Evolutionary conservation across 2,797 vertebrate species (phyloP).

Genomic region (Spinibarbus caldwelli): DNA sequence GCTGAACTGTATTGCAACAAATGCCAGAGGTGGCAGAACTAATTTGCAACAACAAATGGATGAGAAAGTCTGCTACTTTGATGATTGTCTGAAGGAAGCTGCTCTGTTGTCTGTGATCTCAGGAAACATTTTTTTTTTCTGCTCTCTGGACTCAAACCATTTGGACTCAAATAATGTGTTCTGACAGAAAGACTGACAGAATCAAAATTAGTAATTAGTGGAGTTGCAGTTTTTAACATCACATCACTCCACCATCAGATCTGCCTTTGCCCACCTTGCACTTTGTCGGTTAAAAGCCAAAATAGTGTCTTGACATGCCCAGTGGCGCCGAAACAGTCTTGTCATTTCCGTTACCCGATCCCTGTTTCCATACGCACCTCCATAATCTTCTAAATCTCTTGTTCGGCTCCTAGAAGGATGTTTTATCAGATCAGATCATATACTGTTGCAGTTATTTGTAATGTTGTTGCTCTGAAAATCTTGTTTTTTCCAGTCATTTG

Average conservation of each 20-base stretch:
- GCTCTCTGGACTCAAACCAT: background rate
- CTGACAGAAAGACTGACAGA: background rate
- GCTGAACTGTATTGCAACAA: conserved; percentile 20
- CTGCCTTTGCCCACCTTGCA: conserved; percentile 29
- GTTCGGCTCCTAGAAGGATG: background rate
- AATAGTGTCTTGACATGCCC: conserved; percentile 30
- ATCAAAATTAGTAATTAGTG: conserved; percentile 5
- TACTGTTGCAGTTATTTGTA: background rate
- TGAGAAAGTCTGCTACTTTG: background rate
- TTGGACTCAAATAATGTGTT: background rate
- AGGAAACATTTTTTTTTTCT: background rate
- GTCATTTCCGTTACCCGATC: conserved; percentile 43
- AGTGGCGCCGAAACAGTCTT: conserved; percentile 33
- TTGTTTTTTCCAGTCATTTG: conserved; percentile 27
- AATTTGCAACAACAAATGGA: conserved; percentile 24
- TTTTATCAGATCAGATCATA: conserved; percentile 38
- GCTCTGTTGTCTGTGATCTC: background rate
- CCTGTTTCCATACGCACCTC: background rate
- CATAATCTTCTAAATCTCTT: conserved; percentile 39
- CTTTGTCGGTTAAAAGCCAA: conserved; percentile 37
- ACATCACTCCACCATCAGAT: background rate
- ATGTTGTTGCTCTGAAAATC: conserved; percentile 36
- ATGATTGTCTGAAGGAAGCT: conserved; percentile 11
- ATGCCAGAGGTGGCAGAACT: conserved; percentile 23
- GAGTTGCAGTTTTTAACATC: conserved; percentile 2